A percentile compares a stretch with the other conserved stretches of the same genome.
Conservation (phyloP, 2,113 vertebrate species). For the Sphyrna mokarran region DNA sequence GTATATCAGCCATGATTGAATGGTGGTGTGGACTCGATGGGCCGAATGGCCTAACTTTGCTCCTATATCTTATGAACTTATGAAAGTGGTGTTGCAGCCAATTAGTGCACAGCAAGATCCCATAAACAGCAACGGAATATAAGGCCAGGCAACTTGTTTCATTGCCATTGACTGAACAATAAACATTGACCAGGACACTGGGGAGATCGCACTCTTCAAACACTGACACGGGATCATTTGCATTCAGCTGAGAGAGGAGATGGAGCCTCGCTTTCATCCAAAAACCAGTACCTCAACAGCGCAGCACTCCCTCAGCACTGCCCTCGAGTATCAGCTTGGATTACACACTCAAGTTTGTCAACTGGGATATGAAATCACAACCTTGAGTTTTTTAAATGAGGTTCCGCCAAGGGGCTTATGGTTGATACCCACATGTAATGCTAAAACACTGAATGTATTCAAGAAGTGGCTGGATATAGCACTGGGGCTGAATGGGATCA, state of each 20-base stretch:
- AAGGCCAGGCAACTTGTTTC: neutral
- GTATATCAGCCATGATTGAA: too few relatives aligned
- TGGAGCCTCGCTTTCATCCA: neutral
- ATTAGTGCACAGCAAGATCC: neutral
- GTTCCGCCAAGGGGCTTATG: neutral
- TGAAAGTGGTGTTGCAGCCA: neutral
- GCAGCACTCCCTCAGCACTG: neutral
- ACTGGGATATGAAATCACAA: neutral
- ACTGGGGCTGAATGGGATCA: too few relatives aligned
- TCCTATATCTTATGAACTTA: too few relatives aligned
- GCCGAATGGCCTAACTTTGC: too few relatives aligned
- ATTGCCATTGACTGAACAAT: neutral
- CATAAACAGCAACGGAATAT: neutral
- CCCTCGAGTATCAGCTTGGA: neutral
- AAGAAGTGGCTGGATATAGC: too few relatives aligned
- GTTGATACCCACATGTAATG: neutral
- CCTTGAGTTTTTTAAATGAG: neutral
- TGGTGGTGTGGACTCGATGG: too few relatives aligned
- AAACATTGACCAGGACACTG: neutral
- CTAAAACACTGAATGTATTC: too few relatives aligned
- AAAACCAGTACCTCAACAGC: neutral
- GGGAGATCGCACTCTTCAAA: neutral
- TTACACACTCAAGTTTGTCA: neutral
- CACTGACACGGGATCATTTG: neutral
- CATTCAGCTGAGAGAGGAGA: neutral